Conservation (phyloP, 1,140 invertebrate species). For the Dryas iulia region DNA sequence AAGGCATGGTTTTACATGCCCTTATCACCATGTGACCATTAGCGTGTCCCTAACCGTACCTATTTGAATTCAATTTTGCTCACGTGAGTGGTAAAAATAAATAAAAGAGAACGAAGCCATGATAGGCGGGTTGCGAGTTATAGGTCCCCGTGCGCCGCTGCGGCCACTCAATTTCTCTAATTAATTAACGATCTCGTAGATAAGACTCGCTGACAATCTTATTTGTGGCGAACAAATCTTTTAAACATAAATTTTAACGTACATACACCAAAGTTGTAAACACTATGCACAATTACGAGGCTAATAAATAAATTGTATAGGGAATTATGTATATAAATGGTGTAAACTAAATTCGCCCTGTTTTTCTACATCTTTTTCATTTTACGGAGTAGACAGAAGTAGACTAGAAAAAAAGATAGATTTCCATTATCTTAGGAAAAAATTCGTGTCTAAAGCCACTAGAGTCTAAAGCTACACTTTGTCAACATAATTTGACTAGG, state of each 20-base stretch:
- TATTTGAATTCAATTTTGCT: slow-evolving; percentile 77
- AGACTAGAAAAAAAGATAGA: too few species aligned
- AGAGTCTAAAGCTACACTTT: too few species aligned
- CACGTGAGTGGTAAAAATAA: slow-evolving; percentile 78
- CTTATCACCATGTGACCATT: slow-evolving; percentile 23
- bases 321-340: not conserved
- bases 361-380: not conserved
- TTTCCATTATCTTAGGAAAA: too few species aligned
- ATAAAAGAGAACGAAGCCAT: slow-evolving; percentile 73
- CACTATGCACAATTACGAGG: slow-evolving; percentile 60
- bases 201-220: slow-evolving; percentile 77
- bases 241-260: slow-evolving; percentile 75
- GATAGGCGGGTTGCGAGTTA: slow-evolving; percentile 78
- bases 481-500: too few species aligned
- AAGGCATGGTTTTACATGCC: not conserved
- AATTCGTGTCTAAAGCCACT: too few species aligned
- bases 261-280: slow-evolving; percentile 75
- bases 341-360: not conserved
- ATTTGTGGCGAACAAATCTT: slow-evolving; percentile 80
- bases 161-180: slow-evolving; percentile 79
- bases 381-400: too few species aligned
- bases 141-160: slow-evolving; percentile 67
- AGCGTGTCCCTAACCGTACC: slow-evolving; percentile 29
- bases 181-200: slow-evolving; percentile 79
- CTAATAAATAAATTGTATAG: slow-evolving; percentile 41